Evolutionary conservation across 2,888 invertebrate species (phyloP).

Genomic region (Dendrolimus houi): DNA sequence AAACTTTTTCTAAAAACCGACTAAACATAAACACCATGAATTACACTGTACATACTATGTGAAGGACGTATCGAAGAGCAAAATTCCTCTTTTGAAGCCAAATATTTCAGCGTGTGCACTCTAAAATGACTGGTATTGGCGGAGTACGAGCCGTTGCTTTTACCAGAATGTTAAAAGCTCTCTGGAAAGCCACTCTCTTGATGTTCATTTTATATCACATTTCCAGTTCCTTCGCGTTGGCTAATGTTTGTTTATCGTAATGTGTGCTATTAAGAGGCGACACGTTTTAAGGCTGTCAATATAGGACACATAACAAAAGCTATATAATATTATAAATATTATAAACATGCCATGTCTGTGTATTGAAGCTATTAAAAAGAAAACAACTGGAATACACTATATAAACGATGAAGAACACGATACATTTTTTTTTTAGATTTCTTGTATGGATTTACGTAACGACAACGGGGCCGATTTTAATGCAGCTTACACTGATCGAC

Average conservation of each 20-base stretch:
- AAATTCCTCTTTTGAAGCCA: background rate
- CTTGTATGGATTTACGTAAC: too few species aligned
- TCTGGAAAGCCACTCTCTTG: conserved; percentile 18
- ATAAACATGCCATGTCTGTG: too few species aligned
- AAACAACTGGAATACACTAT: too few species aligned
- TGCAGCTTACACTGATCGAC: too few species aligned
- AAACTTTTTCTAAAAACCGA: background rate
- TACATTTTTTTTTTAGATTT: too few species aligned
- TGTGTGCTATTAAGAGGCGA: background rate
- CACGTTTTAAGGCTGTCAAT: background rate
- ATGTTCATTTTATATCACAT: conserved; percentile 24
- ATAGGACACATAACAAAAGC: background rate
- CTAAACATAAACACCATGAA: background rate
- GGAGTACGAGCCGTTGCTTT: conserved; percentile 14
- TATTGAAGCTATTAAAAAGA: too few species aligned
- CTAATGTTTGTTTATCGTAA: conserved; percentile 20
- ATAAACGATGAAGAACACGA: too few species aligned
- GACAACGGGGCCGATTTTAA: too few species aligned
- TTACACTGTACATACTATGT: background rate
- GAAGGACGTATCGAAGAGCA: background rate
- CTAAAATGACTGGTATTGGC: conserved; percentile 18
- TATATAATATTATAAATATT: too few species aligned
- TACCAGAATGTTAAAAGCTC: conserved; percentile 31
- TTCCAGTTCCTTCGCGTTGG: conserved; percentile 15
- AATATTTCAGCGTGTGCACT: conserved; percentile 11